Percentiles rank a stretch among this genome's conserved stretches.
Evolutionary conservation across 2,888 invertebrate genomes (phyloP).

Genomic region (Synergus umbraculus): DNA sequence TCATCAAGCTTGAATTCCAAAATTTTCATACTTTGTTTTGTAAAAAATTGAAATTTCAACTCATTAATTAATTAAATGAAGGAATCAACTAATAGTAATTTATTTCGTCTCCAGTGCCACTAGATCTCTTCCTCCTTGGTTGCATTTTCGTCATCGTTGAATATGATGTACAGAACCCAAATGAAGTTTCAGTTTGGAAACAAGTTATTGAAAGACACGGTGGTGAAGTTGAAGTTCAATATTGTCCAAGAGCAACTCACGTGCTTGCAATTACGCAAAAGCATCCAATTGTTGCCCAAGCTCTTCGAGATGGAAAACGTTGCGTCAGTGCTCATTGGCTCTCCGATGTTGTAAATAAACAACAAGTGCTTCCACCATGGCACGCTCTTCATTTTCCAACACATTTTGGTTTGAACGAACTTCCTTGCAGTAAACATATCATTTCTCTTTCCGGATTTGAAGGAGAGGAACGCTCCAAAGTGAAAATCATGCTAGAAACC

Average conservation of each 20-base stretch:
- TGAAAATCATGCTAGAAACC: slow-evolving; percentile 91
- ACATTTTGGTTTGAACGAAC: slow-evolving; percentile 83
- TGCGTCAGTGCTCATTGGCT: slow-evolving; percentile 94
- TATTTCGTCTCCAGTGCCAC: slow-evolving; percentile 80
- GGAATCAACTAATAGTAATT: slow-evolving; percentile 11
- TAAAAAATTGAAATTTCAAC: background rate
- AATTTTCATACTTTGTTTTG: background rate
- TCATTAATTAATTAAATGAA: background rate
- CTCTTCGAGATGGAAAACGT: slow-evolving; percentile 83
- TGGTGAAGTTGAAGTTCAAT: slow-evolving; percentile 91
- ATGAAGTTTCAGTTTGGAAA: slow-evolving; percentile 83
- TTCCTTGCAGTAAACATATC: slow-evolving; percentile 87
- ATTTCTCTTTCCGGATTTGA: slow-evolving; percentile 94
- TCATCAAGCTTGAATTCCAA: background rate
- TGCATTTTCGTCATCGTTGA: slow-evolving; percentile 95
- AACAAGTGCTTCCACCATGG: slow-evolving; percentile 94
- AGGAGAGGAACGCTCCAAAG: slow-evolving; percentile 88
- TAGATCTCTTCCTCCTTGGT: slow-evolving; percentile 93
- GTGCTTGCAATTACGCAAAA: slow-evolving; percentile 94
- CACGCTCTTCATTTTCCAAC: slow-evolving; percentile 94
- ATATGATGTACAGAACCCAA: slow-evolving; percentile 85
- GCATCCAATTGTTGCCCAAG: slow-evolving; percentile 94
- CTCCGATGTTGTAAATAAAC: slow-evolving; percentile 91
- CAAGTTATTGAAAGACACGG: slow-evolving; percentile 88
- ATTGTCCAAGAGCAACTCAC: slow-evolving; percentile 93